phyloP scores from a whole-genome alignment of 2,888 invertebrate genomes.

The Epinotia brunnichana region DNA sequence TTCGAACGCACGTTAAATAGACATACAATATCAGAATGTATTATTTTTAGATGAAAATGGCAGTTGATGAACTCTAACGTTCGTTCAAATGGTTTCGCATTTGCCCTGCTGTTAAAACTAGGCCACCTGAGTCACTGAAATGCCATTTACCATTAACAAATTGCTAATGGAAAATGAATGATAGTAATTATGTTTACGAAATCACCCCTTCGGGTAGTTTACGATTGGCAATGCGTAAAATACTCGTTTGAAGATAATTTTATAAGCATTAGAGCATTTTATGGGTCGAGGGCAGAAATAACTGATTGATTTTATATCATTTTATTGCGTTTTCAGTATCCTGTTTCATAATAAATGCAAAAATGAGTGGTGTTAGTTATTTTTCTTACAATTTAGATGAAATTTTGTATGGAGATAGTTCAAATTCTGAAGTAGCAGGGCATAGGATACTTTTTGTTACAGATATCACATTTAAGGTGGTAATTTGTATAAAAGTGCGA shows the following conservation, averaged over 20 bases:
- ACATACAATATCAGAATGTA: too few species aligned
- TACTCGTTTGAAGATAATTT: constrained; percentile 33
- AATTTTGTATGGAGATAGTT: not conserved
- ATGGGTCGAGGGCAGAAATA: constrained; percentile 4
- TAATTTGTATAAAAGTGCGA: too few species aligned
- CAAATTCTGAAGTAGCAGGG: too few species aligned
- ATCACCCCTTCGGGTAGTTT: constrained; percentile 15
- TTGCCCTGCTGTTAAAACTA: too few species aligned
- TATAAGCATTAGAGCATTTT: constrained; percentile 18
- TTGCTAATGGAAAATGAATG: constrained; percentile 28
- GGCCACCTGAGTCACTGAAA: too few species aligned
- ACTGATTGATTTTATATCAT: constrained; percentile 1
- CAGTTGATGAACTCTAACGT: too few species aligned
- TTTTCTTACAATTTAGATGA: not conserved
- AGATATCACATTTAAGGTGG: too few species aligned
- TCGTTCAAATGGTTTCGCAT: too few species aligned
- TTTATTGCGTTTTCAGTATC: constrained; percentile 1
- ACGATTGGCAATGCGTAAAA: constrained; percentile 29
- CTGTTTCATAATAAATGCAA: not conserved
- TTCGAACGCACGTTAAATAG: too few species aligned
- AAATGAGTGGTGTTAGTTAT: too few species aligned
- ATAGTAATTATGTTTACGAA: constrained; percentile 12
- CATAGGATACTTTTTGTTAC: too few species aligned
- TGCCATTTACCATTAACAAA: not conserved
- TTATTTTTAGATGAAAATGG: too few species aligned